phyloP scores from a whole-genome alignment of 2,888 invertebrate species.

The Meganola albula region DNA sequence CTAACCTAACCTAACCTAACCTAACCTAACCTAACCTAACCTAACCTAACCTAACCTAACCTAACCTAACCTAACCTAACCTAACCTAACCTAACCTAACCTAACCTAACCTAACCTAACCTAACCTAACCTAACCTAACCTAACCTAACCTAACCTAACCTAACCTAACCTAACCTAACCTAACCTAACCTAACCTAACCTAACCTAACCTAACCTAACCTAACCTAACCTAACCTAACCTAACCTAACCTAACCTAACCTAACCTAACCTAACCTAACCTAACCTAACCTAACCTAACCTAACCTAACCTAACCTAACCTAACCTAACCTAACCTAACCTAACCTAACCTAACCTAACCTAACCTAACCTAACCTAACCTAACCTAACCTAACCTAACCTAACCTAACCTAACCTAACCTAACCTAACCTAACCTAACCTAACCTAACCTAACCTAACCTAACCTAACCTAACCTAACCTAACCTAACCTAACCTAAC shows the following conservation, averaged over 20 bases:
- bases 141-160: constrained; percentile 8
- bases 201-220: constrained; percentile 7
- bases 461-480: constrained; percentile 8
- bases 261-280: constrained; percentile 7
- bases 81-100: constrained; percentile 4
- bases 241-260: constrained; percentile 7
- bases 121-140: constrained; percentile 8
- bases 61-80: constrained; percentile 7
- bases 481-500: constrained; percentile 8
- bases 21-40: constrained; percentile 7
- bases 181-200: constrained; percentile 7
- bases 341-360: constrained; percentile 7
- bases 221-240: constrained; percentile 5
- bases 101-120: constrained; percentile 8
- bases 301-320: constrained; percentile 7
- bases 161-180: constrained; percentile 7
- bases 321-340: constrained; percentile 7
- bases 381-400: constrained; percentile 7
- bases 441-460: constrained; percentile 14
- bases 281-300: constrained; percentile 7
- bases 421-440: constrained; percentile 7
- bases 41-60: constrained; percentile 8
- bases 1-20: constrained; percentile 8
- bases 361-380: constrained; percentile 7
- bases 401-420: constrained; percentile 7